phyloP scores from a whole-genome alignment of 2,888 invertebrate species.

The Hermaeophaga mercurialis region DNA sequence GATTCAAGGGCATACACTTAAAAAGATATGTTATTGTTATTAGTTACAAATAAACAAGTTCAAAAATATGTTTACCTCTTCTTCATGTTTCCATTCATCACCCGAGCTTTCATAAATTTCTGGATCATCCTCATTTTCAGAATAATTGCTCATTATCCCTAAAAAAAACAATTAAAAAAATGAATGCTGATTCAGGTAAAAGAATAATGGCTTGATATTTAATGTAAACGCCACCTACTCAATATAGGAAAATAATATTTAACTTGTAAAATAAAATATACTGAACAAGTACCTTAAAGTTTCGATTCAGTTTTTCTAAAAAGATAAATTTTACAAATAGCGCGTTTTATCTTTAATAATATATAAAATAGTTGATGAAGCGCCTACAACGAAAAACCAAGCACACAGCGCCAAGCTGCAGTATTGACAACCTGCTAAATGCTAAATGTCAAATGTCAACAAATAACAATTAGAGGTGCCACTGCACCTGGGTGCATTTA shows the following conservation, averaged over 20 bases:
- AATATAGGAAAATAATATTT: not conserved
- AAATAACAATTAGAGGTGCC: too few species aligned
- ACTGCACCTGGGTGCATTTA: too few species aligned
- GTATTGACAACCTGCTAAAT: constrained; percentile 3
- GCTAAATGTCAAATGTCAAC: constrained; percentile 19
- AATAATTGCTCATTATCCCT: constrained; percentile 38
- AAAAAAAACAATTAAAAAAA: constrained; percentile 2
- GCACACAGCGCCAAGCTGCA: not conserved
- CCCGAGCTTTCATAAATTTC: constrained; percentile 53
- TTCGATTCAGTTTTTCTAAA: not conserved
- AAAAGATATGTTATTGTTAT: too few species aligned
- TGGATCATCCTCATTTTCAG: constrained; percentile 55
- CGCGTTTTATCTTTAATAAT: not conserved
- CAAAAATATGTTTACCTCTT: too few species aligned
- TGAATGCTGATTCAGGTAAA: not conserved
- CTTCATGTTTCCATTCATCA: constrained; percentile 50
- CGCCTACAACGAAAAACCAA: not conserved
- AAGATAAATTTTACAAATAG: not conserved
- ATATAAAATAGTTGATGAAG: too few species aligned
- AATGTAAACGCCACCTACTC: not conserved
- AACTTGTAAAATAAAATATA: not conserved
- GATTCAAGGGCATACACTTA: too few species aligned
- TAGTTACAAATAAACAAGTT: too few species aligned
- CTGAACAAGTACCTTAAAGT: not conserved
- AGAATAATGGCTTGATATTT: not conserved